Percentiles rank a stretch among this genome's conserved stretches.
These are phyloP conservation scores for Crambe crambe DNA, from an alignment of 37 sponge, comb jelly and placozoan species.

Conservation along the genomic window DNA sequence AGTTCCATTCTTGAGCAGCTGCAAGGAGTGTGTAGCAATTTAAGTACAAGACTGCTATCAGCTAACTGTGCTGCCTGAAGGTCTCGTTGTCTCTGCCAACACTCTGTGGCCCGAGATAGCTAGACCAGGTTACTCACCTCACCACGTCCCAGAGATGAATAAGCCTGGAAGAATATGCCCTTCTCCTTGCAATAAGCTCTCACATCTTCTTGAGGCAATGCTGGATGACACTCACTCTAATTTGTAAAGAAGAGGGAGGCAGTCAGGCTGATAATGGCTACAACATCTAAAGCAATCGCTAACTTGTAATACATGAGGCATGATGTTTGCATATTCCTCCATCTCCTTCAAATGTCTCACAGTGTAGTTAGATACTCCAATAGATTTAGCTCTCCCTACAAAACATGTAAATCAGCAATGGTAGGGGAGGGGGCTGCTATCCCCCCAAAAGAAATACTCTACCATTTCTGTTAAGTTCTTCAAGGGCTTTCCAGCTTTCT, in stretches of 20 bases:
- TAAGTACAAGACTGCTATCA: no score
- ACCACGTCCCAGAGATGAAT: constrained; percentile 62
- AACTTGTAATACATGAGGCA: constrained; percentile 57
- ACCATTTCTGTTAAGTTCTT: constrained; percentile 50
- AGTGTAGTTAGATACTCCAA: constrained; percentile 79
- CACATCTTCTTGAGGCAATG: constrained; percentile 43
- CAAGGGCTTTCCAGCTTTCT: constrained; percentile 72
- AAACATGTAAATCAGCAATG: background rate
- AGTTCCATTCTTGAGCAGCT: constrained; percentile 26
- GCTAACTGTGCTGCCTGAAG: no score
- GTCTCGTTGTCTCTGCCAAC: no score
- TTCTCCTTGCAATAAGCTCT: constrained; percentile 36
- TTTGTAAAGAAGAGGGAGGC: no score
- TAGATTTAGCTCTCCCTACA: constrained; percentile 44
- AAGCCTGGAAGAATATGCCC: constrained; percentile 65
- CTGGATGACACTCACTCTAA: constrained; percentile 71
- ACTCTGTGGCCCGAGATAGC: no score
- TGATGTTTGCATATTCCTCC: constrained; percentile 39
- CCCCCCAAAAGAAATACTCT: background rate
- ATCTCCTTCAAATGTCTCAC: constrained; percentile 59
- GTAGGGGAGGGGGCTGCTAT: background rate
- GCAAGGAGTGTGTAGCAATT: background rate
- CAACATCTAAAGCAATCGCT: no score
- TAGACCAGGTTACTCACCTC: constrained; percentile 21
- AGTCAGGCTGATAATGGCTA: no score